phyloP scores from a whole-genome alignment of 92 coral and sea anemone genomes.

The Micromussa lordhowensis region DNA sequence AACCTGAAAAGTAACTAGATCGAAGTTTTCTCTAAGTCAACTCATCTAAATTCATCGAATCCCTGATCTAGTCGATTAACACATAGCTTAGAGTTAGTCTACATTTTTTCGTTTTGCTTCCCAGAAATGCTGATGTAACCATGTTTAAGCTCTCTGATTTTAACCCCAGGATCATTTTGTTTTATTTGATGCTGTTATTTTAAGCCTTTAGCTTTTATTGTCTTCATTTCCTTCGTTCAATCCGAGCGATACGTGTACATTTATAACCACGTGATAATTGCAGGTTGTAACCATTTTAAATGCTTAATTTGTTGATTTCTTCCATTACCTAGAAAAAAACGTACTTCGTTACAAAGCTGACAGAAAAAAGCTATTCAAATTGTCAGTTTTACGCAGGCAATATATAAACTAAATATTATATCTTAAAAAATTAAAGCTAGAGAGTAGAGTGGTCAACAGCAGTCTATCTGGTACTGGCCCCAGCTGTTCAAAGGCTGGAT shows the following conservation, averaged over 20 bases:
- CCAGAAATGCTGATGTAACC: not conserved
- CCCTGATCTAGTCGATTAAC: not conserved
- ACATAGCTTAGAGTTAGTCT: not conserved
- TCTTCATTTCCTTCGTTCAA: not conserved
- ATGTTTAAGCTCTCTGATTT: not conserved
- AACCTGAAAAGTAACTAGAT: not conserved
- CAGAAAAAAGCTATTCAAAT: not conserved
- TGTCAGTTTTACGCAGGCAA: not conserved
- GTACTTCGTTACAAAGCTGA: not conserved
- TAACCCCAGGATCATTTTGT: not conserved
- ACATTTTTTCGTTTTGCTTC: not conserved
- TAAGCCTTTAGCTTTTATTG: not conserved
- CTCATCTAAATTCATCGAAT: not conserved
- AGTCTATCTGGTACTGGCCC: no score
- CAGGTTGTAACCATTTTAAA: not conserved
- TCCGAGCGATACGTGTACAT: conserved; percentile 17
- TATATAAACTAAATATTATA: no score
- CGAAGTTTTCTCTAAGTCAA: not conserved
- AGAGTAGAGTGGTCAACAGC: no score
- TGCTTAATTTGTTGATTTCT: not conserved
- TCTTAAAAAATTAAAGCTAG: no score
- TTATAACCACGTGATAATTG: not conserved
- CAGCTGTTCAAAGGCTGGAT: no score
- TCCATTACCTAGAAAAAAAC: not conserved
- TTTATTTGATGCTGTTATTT: not conserved